Evolutionary conservation across 2,888 invertebrate species (phyloP).

Genomic region (Dione vanillae): DNA sequence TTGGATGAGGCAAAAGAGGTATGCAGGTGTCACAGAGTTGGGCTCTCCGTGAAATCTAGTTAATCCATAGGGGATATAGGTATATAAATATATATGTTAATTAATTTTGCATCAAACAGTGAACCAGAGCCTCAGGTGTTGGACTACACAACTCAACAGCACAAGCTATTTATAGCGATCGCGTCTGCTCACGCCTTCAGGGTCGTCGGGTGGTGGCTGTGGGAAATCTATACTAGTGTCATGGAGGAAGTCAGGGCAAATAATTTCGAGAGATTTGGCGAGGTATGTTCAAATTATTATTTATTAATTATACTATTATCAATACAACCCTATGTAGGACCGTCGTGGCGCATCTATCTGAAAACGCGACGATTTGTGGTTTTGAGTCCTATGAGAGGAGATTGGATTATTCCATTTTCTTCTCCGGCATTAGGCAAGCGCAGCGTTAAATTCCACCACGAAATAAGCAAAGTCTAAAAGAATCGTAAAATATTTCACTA

Average conservation of each 20-base stretch:
- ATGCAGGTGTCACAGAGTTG: no score
- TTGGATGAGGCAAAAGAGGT: no score
- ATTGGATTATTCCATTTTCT: background rate
- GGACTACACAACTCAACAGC: conserved; percentile 96
- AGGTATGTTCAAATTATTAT: conserved; percentile 85
- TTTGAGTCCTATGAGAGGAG: background rate
- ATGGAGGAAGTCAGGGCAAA: conserved; percentile 90
- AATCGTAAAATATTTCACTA: no score
- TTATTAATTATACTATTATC: no score
- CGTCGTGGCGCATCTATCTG: background rate
- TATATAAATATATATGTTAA: background rate
- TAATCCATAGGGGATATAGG: background rate
- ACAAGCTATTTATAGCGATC: conserved; percentile 87
- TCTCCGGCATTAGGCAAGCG: no score
- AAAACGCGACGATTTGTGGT: background rate
- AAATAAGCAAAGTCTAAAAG: no score
- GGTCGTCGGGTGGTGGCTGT: conserved; percentile 89
- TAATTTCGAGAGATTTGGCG: conserved; percentile 91
- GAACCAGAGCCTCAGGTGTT: conserved; percentile 93
- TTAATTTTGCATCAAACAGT: conserved; percentile 66
- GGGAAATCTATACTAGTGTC: conserved; percentile 91
- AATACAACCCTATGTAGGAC: no score
- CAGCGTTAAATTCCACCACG: no score
- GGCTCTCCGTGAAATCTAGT: no score
- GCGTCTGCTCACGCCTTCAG: conserved; percentile 91